Base-by-base conservation (phyloP, 2,888 invertebrate species). In the Homarus gammarus region DNA sequence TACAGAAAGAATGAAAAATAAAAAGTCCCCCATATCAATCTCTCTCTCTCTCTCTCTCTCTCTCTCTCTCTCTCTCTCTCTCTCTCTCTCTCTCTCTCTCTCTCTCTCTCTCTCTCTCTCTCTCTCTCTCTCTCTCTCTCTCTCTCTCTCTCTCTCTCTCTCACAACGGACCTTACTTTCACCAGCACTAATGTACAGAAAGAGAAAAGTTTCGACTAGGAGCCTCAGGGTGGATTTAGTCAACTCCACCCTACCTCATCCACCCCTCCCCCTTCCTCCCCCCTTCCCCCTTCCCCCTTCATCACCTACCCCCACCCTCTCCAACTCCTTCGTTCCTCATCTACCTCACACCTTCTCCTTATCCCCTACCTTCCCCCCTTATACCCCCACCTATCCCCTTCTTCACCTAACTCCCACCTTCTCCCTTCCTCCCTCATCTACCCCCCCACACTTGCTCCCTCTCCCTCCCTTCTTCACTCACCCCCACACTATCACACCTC, bases 121-220 rank as follows among this genome's bases (percentile, higher is more conserved):
- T 64, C 64, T 64, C 64, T 31, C 64, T 64, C 64, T 64, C 64
- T 64, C 5, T 64, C 64, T 6, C 64, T 10, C 27, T 31, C 31
- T 64, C 31, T 31, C 64, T 8, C 27, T 64, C 31, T 27, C 64
- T 31, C 31, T 64, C 73, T 31, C 77, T 49, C 77, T 31, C 77
- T 31, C 44, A 31, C 31, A 31, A 70, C 70, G 33, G 70, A 10
- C 56, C 40, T 51, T 56, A n/a, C 77, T 31, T 56, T 51, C 77
- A 49, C 31, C 51, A 33, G 51, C 77, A 78, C 77, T 78, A 78
- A 78, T 49, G 75, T 78, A 51, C 77, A 78, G 31, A 78, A 78
- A 78, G 77, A 78, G 77, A 78, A 78, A 78, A 78, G 77, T 78
- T 78, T 40, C 18, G 31, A 51, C 77, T 33, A 75, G 75, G 56